Evolutionary conservation across 92 coral and sea anemone genomes (phyloP).

Genomic region (Porites divaricata): DNA sequence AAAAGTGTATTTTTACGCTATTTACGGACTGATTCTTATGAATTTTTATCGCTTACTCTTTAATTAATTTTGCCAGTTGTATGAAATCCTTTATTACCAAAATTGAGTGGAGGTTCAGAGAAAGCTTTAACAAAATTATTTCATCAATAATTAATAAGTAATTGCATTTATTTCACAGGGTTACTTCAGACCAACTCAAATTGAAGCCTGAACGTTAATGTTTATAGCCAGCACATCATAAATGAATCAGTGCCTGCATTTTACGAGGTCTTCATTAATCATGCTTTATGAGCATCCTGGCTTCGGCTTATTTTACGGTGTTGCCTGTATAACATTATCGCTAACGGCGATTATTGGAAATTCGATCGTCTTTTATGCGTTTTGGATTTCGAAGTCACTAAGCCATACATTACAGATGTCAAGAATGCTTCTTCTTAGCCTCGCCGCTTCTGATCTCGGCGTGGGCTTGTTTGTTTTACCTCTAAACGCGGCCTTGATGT

Average conservation of each 20-base stretch:
- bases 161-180: neutral
- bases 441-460: conserved; percentile 22
- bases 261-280: neutral
- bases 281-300: conserved; percentile 1
- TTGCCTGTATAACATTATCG: neutral
- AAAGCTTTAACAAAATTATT: neutral
- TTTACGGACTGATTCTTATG: no score
- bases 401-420: neutral
- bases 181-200: neutral
- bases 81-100: neutral
- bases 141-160: no score
- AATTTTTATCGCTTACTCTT: no score
- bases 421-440: conserved; percentile 1
- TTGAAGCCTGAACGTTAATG: neutral
- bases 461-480: conserved; percentile 12
- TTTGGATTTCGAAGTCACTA: neutral
- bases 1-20: no score
- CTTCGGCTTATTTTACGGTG: conserved; percentile 1
- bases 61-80: neutral
- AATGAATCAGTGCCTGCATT: neutral
- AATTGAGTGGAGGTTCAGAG: neutral
- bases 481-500: neutral
- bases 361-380: neutral
- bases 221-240: neutral
- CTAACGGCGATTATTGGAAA: conserved; percentile 13